Evolutionary conservation across 2,888 invertebrate genomes (phyloP).

Genomic region (Meganola albula): DNA sequence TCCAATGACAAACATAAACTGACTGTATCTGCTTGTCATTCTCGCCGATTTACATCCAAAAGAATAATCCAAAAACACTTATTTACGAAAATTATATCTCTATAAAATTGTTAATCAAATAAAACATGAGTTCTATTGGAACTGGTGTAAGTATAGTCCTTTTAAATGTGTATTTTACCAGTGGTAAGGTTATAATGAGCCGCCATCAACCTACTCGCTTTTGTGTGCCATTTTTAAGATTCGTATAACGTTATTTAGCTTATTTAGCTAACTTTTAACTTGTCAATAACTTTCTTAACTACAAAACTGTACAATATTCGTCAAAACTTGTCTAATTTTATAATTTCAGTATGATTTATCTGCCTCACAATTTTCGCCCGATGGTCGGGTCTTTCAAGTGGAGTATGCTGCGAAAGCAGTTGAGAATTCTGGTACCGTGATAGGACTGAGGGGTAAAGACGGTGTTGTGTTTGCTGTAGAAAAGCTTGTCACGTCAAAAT

Average conservation of each 20-base stretch:
- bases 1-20: constrained; percentile 29
- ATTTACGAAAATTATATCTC: constrained; percentile 10
- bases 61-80: no score
- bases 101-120: constrained; percentile 18
- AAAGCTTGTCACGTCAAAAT: constrained; percentile 94
- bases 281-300: no score
- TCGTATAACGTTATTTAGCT: background rate
- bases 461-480: constrained; percentile 98
- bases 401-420: constrained; percentile 99
- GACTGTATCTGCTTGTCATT: constrained; percentile 57
- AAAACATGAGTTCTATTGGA: constrained; percentile 94
- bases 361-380: constrained; percentile 99
- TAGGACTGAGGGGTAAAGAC: constrained; percentile 96
- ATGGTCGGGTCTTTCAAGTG: constrained; percentile 99
- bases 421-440: constrained; percentile 97
- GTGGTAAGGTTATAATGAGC: constrained; percentile 33
- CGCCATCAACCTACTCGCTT: background rate
- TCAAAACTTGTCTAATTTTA: constrained; percentile 21
- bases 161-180: constrained; percentile 6
- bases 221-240: constrained; percentile 32
- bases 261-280: no score
- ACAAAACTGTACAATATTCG: background rate
- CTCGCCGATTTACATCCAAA: no score
- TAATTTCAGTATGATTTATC: constrained; percentile 96
- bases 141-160: constrained; percentile 86